Evolutionary conservation across 2,113 vertebrate genomes (phyloP).

Genomic region (Mus musculus): DNA sequence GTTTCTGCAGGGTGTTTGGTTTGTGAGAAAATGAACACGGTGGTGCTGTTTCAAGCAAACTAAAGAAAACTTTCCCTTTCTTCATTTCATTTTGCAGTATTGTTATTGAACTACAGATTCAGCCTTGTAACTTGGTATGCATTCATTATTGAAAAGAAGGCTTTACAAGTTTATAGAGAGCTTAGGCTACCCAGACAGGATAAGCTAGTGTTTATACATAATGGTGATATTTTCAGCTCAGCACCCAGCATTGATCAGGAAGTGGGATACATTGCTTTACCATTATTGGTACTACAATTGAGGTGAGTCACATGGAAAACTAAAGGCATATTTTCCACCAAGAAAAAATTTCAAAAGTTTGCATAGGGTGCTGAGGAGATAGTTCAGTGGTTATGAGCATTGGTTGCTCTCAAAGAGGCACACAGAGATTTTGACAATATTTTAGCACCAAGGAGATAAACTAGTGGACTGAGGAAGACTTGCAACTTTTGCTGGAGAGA

Average conservation of each 20-base stretch:
- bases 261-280: neutral
- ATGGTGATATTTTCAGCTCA: constrained; percentile 33
- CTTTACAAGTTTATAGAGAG: constrained; percentile 5
- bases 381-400: neutral
- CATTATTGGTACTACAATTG: neutral
- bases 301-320: neutral
- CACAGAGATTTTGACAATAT: neutral
- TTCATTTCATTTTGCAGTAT: constrained; percentile 7
- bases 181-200: neutral
- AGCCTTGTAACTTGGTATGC: neutral
- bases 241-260: neutral
- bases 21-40: constrained; percentile 44
- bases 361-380: neutral
- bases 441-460: neutral
- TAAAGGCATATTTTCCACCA: neutral
- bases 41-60: neutral
- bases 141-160: constrained; percentile 1
- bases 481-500: neutral
- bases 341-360: neutral
- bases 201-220: constrained; percentile 22
- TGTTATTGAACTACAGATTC: neutral
- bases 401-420: neutral
- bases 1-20: constrained; percentile 51
- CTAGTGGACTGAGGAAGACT: neutral
- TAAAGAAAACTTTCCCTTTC: neutral